Evolutionary conservation across 2,113 vertebrate species (phyloP), one percentile per base, ranked within the genome.

Genomic region (Scytalopus superciliaris): DNA sequence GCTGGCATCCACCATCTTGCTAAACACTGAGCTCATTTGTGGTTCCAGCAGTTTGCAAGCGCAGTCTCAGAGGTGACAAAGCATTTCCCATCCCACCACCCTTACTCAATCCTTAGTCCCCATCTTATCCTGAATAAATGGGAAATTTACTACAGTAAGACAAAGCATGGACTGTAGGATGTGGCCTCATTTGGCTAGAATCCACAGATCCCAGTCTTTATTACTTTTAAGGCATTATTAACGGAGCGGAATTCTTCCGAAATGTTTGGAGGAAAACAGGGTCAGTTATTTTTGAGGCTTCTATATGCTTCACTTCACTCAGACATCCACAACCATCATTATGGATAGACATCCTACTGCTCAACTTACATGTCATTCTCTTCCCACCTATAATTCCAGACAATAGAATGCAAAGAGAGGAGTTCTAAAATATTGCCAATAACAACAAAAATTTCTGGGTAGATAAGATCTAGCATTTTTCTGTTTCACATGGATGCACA

Each of bases 1-100:
- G 92, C 94, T 97, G 96, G 56, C 94, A 95, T 87, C 86, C 57
- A 94, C 88, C 93, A 95, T 94, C 86, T 96, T 96, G 85, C 80
- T 95, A 92, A 97, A 96, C 94, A 97, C 80, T 96, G 88, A 96
- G 80, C 86, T 96, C 85, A 90, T 95, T 97, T 96, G 94, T 96
- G 80, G 77, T 87, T 92, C 94, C 88, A 94, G 92, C 80, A 89
- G 93, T 91, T 78, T 93, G 69, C 69, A 92, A 95, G 56, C 3
- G 1, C 68, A 87, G 49, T 73, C 73, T 92, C 56, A 3, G 94
- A 94, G 68, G 96, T 92, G 83, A 76, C 80, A 97, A 87, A 93
- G 28, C 68, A 27, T 59, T 92, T 93, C 92, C 53, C 88, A 94
- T 86, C 88, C 64, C 64, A 56, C 79, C 52, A 40, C 49, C 68